Percentiles rank a stretch among this genome's conserved stretches.
These are phyloP conservation scores for Spodoptera picta DNA, from an alignment of 2,888 invertebrate species.

Conservation along the genomic window DNA sequence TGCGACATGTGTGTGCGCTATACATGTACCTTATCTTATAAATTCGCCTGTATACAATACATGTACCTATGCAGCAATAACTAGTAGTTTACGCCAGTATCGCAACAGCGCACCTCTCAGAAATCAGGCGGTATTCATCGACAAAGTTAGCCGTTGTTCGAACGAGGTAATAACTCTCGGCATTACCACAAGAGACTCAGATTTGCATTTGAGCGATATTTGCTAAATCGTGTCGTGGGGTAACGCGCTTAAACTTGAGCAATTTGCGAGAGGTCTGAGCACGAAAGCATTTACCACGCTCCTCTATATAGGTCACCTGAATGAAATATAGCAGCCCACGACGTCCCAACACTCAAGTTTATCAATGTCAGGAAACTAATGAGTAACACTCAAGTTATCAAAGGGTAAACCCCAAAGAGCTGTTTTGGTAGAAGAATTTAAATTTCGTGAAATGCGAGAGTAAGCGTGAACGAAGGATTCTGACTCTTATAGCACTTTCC, in stretches of 20 bases:
- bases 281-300: conserved; percentile 43
- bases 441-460: conserved; percentile 28
- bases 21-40: too few relatives aligned
- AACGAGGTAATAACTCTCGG: conserved; percentile 60
- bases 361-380: conserved; percentile 57
- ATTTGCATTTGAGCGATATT: conserved; percentile 69
- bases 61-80: conserved; percentile 10
- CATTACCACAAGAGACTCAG: conserved; percentile 59
- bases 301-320: conserved; percentile 56
- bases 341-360: conserved; percentile 46
- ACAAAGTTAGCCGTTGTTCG: conserved; percentile 55
- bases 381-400: conserved; percentile 49
- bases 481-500: conserved; percentile 5
- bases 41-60: too few relatives aligned
- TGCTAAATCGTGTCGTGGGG: conserved; percentile 65
- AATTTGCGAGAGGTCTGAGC: conserved; percentile 60
- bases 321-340: conserved; percentile 44
- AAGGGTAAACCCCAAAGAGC: conserved; percentile 40
- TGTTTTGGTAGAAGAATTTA: conserved; percentile 44
- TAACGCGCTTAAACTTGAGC: conserved; percentile 66
- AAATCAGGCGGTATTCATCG: conserved; percentile 49
- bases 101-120: conserved; percentile 26
- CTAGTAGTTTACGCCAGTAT: conserved; percentile 24
- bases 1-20: conserved; percentile 3
- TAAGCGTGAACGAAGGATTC: neutral